Conservation (phyloP, 1,140 invertebrate species). For the Caligus rogercresseyi region DNA sequence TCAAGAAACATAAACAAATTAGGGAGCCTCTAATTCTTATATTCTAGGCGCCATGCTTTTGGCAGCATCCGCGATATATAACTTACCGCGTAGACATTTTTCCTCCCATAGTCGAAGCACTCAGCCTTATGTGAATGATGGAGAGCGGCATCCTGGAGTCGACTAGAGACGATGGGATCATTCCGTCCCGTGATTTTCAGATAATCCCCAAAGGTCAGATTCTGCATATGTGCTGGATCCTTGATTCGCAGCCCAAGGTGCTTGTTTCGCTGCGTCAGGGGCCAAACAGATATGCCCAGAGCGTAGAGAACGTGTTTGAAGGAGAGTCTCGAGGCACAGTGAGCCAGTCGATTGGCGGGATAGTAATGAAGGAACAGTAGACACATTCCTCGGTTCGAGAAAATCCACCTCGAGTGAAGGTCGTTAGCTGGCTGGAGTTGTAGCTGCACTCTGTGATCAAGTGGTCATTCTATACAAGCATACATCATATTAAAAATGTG, state of each 20-base stretch:
- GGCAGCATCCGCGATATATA: no score
- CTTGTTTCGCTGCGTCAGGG: slow-evolving; percentile 7
- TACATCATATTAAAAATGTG: no score
- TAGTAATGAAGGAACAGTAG: slow-evolving; percentile 64
- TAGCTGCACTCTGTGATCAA: slow-evolving; percentile 63
- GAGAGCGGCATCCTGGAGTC: slow-evolving; percentile 14
- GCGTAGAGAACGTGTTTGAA: slow-evolving; percentile 13
- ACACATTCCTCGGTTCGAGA: slow-evolving; percentile 68
- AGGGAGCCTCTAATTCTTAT: no score
- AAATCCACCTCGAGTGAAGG: slow-evolving; percentile 35
- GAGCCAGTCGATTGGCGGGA: slow-evolving; percentile 49
- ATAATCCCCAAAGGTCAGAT: slow-evolving; percentile 19
- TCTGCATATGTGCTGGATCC: slow-evolving; percentile 6
- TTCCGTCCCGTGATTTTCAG: neutral
- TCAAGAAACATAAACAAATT: no score
- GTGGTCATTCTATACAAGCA: slow-evolving; percentile 32
- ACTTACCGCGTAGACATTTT: slow-evolving; percentile 16
- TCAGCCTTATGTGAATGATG: slow-evolving; percentile 19
- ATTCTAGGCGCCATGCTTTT: no score
- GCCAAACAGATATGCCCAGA: slow-evolving; percentile 16
- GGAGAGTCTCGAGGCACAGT: slow-evolving; percentile 33
- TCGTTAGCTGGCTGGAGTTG: slow-evolving; percentile 30
- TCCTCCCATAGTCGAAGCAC: slow-evolving; percentile 17
- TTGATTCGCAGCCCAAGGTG: slow-evolving; percentile 12
- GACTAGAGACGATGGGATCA: neutral